Base-by-base conservation (phyloP, 1,140 invertebrate genomes). In the Macrobrachium rosenbergii region DNA sequence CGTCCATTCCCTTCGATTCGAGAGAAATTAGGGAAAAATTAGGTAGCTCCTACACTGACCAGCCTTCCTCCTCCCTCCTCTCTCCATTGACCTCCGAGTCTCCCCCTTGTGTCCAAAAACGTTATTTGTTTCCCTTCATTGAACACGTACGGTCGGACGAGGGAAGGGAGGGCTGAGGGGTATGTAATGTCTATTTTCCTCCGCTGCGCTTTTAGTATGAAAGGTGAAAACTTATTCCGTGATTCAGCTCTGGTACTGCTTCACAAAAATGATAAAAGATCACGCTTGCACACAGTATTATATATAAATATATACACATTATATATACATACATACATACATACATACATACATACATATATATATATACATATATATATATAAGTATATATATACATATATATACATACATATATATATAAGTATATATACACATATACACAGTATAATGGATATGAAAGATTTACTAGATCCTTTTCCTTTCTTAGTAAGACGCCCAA, bases 1-100 rank as follows among this genome's bases (percentile, higher is more conserved):
- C 81, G 21, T 69, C 37, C 73, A 73, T 82, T 82, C 58, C 43
- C 81, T 69, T 23, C 28, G 23, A 82, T 72, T 82, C 64, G n/a
- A 60, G 64, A 59, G 64, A 59, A 73, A 82, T 73, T 82, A 82
- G 81, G 69, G 81, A 58, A 16, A 52, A 52, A 52, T 52, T 52
- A 52, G 52, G 52, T 52, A 52, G 52, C 52, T 52, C 52, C 52
- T 52, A 21, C 23, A 52, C 60, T 82, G 81, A 82, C 81, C 67
- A 23, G 19, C 67, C 52, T 28, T 43, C 21, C 52, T 52, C 52
- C 19, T 19, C 81, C 80, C 21, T 12, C 64, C 67, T 2, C 60
- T 37, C 81, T 72, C 16, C 63, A 19, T 45, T 45, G 67, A 63
- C 6, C 37, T 28, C 19, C 72, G 8, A 16, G 6, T 14, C 69